A percentile compares a stretch with the other conserved stretches of the same genome.
Conservation (phyloP, 2,797 vertebrate species). For the Fratercula arctica region DNA sequence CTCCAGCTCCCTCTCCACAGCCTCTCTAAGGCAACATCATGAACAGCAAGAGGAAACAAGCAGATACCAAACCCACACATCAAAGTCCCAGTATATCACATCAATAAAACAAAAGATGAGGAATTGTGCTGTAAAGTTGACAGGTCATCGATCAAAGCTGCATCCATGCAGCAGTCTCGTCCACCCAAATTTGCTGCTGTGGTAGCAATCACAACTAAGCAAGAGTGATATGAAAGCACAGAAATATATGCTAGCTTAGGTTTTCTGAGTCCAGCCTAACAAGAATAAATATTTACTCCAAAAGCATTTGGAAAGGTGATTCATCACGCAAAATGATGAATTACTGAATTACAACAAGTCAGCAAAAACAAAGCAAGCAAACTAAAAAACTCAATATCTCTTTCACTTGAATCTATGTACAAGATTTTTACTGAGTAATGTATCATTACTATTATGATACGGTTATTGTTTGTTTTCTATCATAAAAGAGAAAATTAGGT, state of each 20-base stretch:
- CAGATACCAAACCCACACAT: neutral
- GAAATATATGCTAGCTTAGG: neutral
- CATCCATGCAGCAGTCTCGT: neutral
- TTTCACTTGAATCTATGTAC: neutral
- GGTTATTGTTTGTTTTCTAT: neutral
- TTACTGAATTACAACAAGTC: neutral
- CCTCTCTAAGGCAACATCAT: neutral
- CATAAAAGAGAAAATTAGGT: neutral
- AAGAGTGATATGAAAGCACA: neutral
- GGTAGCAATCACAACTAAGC: neutral
- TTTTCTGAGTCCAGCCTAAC: neutral
- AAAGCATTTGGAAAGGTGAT: neutral
- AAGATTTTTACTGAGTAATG: neutral
- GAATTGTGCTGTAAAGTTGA: neutral
- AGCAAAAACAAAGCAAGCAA: neutral
- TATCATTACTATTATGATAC: neutral
- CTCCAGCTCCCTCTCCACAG: neutral
- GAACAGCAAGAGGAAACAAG: neutral
- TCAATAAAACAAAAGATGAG: neutral
- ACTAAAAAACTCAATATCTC: neutral
- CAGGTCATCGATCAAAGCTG: neutral
- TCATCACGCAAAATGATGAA: neutral
- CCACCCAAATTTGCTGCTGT: neutral
- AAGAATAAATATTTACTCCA: neutral
- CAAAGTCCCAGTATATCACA: neutral